Evolutionary conservation across 2,888 invertebrate species (phyloP).

Genomic region (Adelognathus sp.): DNA sequence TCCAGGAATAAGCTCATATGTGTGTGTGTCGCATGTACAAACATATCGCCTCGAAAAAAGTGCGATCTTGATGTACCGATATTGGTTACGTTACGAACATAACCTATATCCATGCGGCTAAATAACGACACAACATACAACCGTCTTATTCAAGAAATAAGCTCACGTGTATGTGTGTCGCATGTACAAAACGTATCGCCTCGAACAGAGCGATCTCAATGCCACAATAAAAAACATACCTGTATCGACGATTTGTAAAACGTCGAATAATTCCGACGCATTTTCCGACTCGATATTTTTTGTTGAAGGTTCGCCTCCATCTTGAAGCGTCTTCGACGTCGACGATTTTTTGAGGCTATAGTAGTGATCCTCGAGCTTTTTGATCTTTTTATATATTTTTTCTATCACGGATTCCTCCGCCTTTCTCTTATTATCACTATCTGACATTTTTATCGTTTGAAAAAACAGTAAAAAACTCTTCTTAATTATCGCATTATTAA

Average conservation of each 20-base stretch:
- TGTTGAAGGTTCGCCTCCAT: neutral
- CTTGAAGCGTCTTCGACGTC: neutral
- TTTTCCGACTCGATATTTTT: neutral
- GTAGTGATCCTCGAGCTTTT: constrained; percentile 36
- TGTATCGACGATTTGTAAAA: neutral
- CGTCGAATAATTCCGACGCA: neutral
- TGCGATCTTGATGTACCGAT: constrained; percentile 15
- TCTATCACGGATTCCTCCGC: constrained; percentile 32
- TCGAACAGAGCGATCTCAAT: constrained; percentile 35
- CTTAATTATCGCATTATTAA: neutral
- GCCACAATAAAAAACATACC: constrained; percentile 13
- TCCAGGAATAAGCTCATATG: neutral
- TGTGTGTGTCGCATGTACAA: neutral
- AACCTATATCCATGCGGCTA: neutral
- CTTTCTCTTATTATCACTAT: constrained; percentile 20
- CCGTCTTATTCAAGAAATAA: neutral
- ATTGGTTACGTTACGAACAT: neutral
- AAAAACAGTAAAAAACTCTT: no score
- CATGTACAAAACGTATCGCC: constrained; percentile 5
- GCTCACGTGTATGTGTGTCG: constrained; percentile 1
- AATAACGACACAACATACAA: neutral
- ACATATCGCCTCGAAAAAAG: constrained; percentile 23
- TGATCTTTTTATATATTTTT: constrained; percentile 44
- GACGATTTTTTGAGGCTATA: constrained; percentile 19
- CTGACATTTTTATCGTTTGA: constrained; percentile 32